Percentiles rank a stretch among this genome's conserved stretches.
phyloP scores from a whole-genome alignment of 2,797 vertebrate genomes.

The Peromyscus nudipes region DNA sequence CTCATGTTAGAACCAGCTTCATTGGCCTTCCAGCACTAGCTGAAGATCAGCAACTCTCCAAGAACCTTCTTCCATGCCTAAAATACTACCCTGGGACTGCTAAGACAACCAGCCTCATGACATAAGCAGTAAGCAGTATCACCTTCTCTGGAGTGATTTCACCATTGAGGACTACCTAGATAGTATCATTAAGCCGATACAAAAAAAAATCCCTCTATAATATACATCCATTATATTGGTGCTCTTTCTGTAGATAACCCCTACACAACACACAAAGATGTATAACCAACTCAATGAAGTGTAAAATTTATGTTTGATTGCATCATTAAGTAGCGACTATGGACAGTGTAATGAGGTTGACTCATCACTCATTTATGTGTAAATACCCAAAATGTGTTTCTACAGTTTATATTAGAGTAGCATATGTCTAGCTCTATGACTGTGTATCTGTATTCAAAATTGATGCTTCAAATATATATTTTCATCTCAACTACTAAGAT shows the following conservation, averaged over 20 bases:
- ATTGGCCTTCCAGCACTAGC: neutral
- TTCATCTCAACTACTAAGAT: conserved; percentile 38
- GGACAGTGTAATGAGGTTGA: neutral
- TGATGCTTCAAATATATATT: conserved; percentile 44
- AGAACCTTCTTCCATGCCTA: neutral
- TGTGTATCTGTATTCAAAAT: conserved; percentile 35
- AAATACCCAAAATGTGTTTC: conserved; percentile 39
- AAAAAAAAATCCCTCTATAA: neutral
- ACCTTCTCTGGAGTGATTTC: neutral
- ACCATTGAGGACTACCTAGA: neutral
- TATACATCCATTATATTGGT: neutral
- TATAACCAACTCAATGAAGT: neutral
- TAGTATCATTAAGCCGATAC: neutral
- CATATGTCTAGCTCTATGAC: conserved; percentile 17
- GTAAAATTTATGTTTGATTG: neutral
- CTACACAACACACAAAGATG: neutral
- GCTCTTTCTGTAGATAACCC: neutral
- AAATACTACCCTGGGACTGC: neutral
- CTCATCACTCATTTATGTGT: neutral
- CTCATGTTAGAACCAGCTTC: neutral
- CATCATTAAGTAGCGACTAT: conserved; percentile 7
- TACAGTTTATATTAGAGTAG: conserved; percentile 37
- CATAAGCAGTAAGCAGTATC: no score
- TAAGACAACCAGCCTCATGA: neutral
- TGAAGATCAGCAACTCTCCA: neutral